These are phyloP conservation scores for Nothoprocta pentlandii DNA, from an alignment of 2,113 vertebrate genomes.

Conservation along the genomic window DNA sequence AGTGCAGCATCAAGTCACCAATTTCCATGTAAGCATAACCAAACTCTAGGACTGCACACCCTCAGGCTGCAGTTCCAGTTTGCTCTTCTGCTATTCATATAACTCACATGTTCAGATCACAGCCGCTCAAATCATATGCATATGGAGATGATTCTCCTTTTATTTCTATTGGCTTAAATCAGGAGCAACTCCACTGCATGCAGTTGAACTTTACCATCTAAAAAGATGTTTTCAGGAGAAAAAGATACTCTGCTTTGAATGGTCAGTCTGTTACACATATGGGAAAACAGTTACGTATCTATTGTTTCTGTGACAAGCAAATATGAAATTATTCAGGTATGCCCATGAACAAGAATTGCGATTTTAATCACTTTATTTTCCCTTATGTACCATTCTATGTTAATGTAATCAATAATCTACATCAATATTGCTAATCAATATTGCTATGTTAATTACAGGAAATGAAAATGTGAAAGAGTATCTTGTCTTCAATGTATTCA, in stretches of 20 bases:
- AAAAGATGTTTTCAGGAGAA: neutral
- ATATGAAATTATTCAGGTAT: neutral
- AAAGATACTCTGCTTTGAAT: neutral
- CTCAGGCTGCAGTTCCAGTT: neutral
- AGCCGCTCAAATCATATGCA: neutral
- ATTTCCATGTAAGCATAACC: neutral
- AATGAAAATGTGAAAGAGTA: neutral
- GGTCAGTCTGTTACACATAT: neutral
- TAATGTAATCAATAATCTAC: neutral
- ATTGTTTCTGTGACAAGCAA: neutral
- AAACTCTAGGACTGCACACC: neutral
- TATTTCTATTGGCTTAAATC: neutral
- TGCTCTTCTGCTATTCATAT: neutral
- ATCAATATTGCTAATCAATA: neutral
- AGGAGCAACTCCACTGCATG: neutral
- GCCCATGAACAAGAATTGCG: neutral
- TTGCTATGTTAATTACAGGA: neutral
- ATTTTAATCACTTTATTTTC: neutral
- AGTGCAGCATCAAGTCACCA: neutral
- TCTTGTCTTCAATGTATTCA: neutral
- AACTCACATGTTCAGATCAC: neutral
- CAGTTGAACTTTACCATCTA: neutral
- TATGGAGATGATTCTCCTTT: neutral
- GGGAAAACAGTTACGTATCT: neutral
- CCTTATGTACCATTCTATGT: neutral